Conservation (phyloP, 2,888 invertebrate species). For the Epinotia brunnichana region DNA sequence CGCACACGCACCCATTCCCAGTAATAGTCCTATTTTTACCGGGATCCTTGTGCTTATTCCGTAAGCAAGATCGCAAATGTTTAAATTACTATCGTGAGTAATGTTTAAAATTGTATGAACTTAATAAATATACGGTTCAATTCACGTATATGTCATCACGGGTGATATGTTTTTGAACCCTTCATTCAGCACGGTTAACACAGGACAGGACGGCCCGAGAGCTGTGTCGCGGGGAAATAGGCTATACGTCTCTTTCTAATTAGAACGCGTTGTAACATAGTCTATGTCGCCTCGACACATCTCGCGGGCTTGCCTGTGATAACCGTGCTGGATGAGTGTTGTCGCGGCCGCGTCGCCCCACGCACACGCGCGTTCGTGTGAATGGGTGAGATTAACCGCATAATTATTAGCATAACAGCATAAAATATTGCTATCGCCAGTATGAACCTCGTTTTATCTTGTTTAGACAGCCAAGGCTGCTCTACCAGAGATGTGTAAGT, state of each 20-base stretch:
- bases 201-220: too few species aligned
- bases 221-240: too few species aligned
- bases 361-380: too few species aligned
- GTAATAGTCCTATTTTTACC: slow-evolving; percentile 41
- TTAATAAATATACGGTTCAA: neutral
- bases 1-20: slow-evolving; percentile 25
- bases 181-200: neutral
- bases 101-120: neutral
- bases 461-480: neutral
- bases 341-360: too few species aligned
- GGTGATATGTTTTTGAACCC: neutral
- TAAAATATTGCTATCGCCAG: neutral
- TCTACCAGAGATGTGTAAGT: neutral
- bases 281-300: too few species aligned
- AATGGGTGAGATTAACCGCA: too few species aligned
- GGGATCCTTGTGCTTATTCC: slow-evolving; percentile 28
- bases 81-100: neutral
- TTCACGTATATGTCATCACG: neutral
- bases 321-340: neutral
- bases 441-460: neutral
- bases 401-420: neutral
- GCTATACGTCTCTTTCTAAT: too few species aligned
- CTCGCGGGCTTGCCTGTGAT: too few species aligned
- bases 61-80: slow-evolving; percentile 16
- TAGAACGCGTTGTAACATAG: too few species aligned